Evolutionary conservation across 2,888 invertebrate genomes (phyloP).

Genomic region (Bellardia bayeri): DNA sequence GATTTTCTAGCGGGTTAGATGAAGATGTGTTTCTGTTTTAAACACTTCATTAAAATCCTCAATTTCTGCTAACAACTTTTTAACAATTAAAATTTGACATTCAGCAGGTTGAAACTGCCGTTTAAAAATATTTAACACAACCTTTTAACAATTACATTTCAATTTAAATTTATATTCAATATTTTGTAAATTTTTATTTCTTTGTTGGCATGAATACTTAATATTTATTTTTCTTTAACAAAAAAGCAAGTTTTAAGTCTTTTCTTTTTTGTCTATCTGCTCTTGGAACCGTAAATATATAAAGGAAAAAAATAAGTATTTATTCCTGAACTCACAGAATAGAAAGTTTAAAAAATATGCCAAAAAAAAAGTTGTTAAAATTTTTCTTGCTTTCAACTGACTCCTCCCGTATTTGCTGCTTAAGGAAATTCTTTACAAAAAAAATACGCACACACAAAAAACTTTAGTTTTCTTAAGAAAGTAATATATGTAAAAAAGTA

Average conservation of each 20-base stretch:
- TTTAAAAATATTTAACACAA: no score
- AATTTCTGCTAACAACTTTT: no score
- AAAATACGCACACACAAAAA: background rate
- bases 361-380: background rate
- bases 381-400: background rate
- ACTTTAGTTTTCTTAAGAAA: conserved; percentile 1
- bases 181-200: background rate
- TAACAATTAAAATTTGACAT: no score
- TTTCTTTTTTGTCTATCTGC: background rate
- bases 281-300: background rate
- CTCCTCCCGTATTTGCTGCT: background rate
- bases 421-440: background rate
- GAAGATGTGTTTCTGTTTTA: no score
- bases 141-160: background rate
- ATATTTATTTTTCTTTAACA: background rate
- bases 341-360: no score
- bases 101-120: no score
- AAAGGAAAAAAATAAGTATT: background rate
- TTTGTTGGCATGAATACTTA: background rate
- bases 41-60: no score
- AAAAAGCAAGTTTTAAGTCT: background rate
- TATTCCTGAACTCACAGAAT: background rate
- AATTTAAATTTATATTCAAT: background rate
- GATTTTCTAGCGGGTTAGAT: no score
- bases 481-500: background rate